phyloP scores from a whole-genome alignment of 2,113 vertebrate genomes.

The Puma concolor region DNA sequence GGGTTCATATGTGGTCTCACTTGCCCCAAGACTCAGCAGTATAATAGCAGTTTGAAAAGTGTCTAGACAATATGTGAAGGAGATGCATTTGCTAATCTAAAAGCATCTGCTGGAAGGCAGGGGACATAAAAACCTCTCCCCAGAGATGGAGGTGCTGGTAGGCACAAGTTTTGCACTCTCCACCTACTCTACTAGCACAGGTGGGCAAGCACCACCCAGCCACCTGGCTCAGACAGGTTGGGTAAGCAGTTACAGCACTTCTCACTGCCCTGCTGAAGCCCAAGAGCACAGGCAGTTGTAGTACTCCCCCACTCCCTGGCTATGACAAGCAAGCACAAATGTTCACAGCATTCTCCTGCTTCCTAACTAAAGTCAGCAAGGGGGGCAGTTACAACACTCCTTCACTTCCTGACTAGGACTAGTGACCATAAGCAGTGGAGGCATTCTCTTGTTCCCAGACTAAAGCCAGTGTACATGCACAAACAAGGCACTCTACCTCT shows the following conservation, averaged over 20 bases:
- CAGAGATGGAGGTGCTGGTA: neutral
- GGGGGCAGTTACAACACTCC: neutral
- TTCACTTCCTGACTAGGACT: neutral
- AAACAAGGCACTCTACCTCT: neutral
- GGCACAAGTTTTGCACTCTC: neutral
- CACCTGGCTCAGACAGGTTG: neutral
- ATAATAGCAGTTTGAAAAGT: neutral
- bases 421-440: neutral
- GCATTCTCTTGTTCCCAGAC: neutral
- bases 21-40: neutral
- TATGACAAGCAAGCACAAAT: neutral
- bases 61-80: neutral
- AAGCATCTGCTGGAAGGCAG: neutral
- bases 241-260: neutral
- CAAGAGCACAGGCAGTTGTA: neutral
- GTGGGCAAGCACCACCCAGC: neutral
- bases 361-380: neutral
- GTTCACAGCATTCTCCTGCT: neutral
- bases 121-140: neutral
- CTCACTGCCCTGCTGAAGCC: neutral
- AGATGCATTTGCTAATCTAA: neutral
- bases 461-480: neutral
- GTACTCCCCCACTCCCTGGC: neutral
- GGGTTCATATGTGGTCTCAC: neutral
- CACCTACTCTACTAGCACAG: neutral